Base-by-base conservation (phyloP, 2,113 vertebrate genomes). In the Talpa occidentalis region DNA sequence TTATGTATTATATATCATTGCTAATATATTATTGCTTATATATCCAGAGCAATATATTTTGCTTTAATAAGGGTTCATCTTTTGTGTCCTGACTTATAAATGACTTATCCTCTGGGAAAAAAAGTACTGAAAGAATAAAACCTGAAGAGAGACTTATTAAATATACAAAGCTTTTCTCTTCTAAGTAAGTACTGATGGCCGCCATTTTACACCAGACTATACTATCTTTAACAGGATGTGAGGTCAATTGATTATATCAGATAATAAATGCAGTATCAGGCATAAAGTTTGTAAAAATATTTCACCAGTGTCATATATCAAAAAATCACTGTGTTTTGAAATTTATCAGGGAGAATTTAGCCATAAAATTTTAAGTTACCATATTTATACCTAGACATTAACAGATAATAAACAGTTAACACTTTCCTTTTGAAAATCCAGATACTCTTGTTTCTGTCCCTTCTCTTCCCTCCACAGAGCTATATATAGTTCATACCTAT, bases 61-160 rank as follows among this genome's bases (percentile, higher is more conserved):
- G n/a, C n/a, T n/a, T n/a, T n/a, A 54, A 56, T 52, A 35, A 85
- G 1, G 3, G 37, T 64, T 89, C 79, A 60, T n/a, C 88, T 49
- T 78, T 94, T 15, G 70, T 66, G 52, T 83, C 11, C 21, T 91
- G 19, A 70, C 5, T 91, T 93, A 54, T 5, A 60, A 79, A 62
- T 94, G 15, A 0, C 11, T 85, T 80, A 86, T 49, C 0, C 0
- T 62, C 44, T 72, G 11, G 10, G 10, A 44, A 44, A 44, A 44
- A 37, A 59, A 32, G 0, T 6, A 66, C 15, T 64, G 21, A 59
- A 82, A 85, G 4, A 40, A 1, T 79, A 12, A 66, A 78, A 72
- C 64, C 3, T 69, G 21, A 82, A 24, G 42, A 49, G 9, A 90
- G 0, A 60, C 21, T n/a, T 52, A 74, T 6, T 82, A 91, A 47